phyloP scores from a whole-genome alignment of 2,113 vertebrate species.

The Entelurus aequoreus region DNA sequence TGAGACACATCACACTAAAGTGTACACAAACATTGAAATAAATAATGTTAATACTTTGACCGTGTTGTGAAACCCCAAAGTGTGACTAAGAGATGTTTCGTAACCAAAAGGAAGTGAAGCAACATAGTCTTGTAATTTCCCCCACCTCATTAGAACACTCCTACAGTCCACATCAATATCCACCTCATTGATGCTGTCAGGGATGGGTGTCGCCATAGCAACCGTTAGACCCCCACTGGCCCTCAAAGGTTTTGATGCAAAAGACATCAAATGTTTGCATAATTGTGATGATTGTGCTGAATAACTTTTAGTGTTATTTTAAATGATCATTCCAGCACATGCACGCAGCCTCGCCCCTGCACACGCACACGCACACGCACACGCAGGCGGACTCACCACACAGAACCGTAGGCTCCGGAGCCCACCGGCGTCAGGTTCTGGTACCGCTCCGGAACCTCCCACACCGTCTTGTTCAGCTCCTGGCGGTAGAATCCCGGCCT shows the following conservation, averaged over 20 bases:
- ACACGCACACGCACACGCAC: slow-evolving; percentile 11
- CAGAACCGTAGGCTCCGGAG: slow-evolving; percentile 93
- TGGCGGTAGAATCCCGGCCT: slow-evolving; percentile 91
- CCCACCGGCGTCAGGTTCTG: slow-evolving; percentile 94
- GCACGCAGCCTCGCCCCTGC: slow-evolving; percentile 38
- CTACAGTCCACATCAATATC: too few relatives aligned
- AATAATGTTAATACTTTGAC: background rate
- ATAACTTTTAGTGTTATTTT: too few relatives aligned
- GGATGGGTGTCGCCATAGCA: slow-evolving; percentile 30
- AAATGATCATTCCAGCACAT: background rate
- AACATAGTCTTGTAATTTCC: too few relatives aligned
- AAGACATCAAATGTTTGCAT: background rate
- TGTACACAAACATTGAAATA: too few relatives aligned
- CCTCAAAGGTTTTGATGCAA: background rate
- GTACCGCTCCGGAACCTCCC: slow-evolving; percentile 95
- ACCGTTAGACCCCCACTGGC: slow-evolving; percentile 32
- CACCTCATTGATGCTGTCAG: slow-evolving; percentile 29
- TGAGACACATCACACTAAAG: too few relatives aligned
- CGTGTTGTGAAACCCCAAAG: background rate
- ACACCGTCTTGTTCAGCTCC: slow-evolving; percentile 96
- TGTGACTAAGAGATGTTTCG: background rate
- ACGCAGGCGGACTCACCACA: slow-evolving; percentile 78
- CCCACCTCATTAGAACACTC: too few relatives aligned
- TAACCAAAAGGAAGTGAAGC: slow-evolving; percentile 1
- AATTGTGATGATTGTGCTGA: too few relatives aligned